A percentile compares a stretch with the other conserved stretches of the same genome.
Evolutionary conservation across 2,888 invertebrate genomes (phyloP).

Genomic region (Agrilus mali): DNA sequence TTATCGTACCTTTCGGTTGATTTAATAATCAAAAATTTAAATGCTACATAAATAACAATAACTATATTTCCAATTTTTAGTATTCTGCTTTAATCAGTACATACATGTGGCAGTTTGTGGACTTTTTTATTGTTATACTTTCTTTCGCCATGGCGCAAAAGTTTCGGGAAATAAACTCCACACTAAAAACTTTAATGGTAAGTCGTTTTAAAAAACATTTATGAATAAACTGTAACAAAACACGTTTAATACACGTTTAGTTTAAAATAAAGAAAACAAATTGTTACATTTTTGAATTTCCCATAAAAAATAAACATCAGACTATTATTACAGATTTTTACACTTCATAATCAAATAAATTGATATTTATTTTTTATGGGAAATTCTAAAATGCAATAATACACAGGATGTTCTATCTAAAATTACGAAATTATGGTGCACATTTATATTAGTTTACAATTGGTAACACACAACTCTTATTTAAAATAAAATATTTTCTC

Average conservation of each 20-base stretch:
- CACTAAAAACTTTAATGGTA: slow-evolving; percentile 1
- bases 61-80: slow-evolving; percentile 2
- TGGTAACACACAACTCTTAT: no score
- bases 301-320: no score
- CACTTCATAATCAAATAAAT: no score
- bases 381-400: no score
- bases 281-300: no score
- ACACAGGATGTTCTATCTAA: no score
- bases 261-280: neutral
- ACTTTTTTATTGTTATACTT: slow-evolving; percentile 8
- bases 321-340: no score
- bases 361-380: no score
- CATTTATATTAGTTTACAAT: no score
- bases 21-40: no score
- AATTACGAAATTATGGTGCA: no score
- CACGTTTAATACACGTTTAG: neutral
- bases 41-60: neutral
- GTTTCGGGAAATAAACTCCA: slow-evolving; percentile 9
- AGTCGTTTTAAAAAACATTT: neutral
- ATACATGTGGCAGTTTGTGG: slow-evolving; percentile 12
- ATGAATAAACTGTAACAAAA: neutral
- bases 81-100: slow-evolving; percentile 5
- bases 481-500: neutral
- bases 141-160: slow-evolving; percentile 8
- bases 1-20: no score